phyloP scores from a whole-genome alignment of 2,888 invertebrate genomes.

The Folsomia candida region DNA sequence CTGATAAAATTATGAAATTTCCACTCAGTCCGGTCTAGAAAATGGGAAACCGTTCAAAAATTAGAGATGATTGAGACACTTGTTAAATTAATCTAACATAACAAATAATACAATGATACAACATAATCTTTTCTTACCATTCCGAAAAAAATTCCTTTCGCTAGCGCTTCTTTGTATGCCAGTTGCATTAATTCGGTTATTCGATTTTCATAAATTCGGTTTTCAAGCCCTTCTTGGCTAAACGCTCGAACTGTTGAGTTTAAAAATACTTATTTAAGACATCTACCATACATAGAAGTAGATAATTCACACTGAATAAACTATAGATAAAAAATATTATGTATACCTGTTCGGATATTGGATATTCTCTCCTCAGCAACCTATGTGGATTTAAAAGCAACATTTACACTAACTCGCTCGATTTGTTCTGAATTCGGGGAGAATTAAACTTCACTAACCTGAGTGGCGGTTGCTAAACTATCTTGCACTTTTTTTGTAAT shows the following conservation, averaged over 20 bases:
- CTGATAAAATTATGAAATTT: constrained; percentile 82
- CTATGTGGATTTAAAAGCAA: too few relatives aligned
- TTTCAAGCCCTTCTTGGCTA: constrained; percentile 79
- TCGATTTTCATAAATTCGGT: constrained; percentile 64
- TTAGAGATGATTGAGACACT: too few relatives aligned
- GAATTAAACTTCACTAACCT: constrained; percentile 59
- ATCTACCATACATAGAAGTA: too few relatives aligned
- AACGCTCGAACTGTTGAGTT: constrained; percentile 90
- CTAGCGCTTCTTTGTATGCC: constrained; percentile 82
- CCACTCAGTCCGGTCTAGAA: constrained; percentile 80
- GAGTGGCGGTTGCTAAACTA: constrained; percentile 60
- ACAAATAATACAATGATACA: constrained; percentile 15
- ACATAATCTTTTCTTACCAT: constrained; percentile 66
- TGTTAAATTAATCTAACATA: too few relatives aligned
- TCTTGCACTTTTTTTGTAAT: constrained; percentile 79
- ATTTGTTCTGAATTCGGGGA: too few relatives aligned
- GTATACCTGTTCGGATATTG: constrained; percentile 89
- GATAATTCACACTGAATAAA: too few relatives aligned
- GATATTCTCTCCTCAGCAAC: constrained; percentile 87
- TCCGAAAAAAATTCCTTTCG: constrained; percentile 86
- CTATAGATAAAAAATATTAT: too few relatives aligned
- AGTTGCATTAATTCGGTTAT: constrained; percentile 71
- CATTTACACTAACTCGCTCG: too few relatives aligned
- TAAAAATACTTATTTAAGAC: too few relatives aligned
- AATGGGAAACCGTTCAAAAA: too few relatives aligned